Base-by-base conservation (phyloP, 2,888 invertebrate genomes). In the Temnothorax unifasciatus region DNA sequence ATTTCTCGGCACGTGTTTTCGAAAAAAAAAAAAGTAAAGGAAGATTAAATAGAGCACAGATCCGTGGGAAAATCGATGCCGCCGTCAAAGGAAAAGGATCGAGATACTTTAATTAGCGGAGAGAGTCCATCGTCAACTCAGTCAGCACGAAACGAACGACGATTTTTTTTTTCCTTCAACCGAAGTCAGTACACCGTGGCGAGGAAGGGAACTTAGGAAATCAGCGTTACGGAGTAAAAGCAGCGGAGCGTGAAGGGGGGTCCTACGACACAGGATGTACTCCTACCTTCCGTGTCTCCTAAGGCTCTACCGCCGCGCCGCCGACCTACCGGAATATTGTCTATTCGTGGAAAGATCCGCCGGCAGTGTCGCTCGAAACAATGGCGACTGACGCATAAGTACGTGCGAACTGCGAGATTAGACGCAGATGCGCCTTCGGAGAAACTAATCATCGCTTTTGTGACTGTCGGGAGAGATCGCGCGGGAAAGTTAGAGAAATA, bases 171-270 rank as follows among this genome's bases (percentile, higher is more conserved):
- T 52, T 34, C 54, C 61, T 47, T 83, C 38, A 73, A 38, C 64
- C 44, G 15, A 66, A 83, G 21, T 76, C 86, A 66, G 85, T 69
- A 86, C 73, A 90, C 82, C 90, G 84, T 91, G 88, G 84, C 86
- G 85, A 84, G 82, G 85, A 91, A 91, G 90, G 88, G 92, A 92
- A 90, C 92, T 93, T 92, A 93, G 92, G 92, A 93, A 93, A 93
- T 93, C 93, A 93, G 90, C 92, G 92, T 92, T 92, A 93, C 93
- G 92, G 88, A 92, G 93, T 92, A 89, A 93, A 93, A 82, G 86
- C 93, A 91, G 79, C 92, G 85, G 91, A 93, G 92, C 93, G 89
- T 93, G 88, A 92, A 92, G 86, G 89, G 90, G 88, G 92, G 87
- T 90, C 89, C 90, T 90, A 89, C 89, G 88, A 91, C 91, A 92